Evolutionary conservation across 2,888 invertebrate genomes (phyloP).

Genomic region (Oxytorus armatus): DNA sequence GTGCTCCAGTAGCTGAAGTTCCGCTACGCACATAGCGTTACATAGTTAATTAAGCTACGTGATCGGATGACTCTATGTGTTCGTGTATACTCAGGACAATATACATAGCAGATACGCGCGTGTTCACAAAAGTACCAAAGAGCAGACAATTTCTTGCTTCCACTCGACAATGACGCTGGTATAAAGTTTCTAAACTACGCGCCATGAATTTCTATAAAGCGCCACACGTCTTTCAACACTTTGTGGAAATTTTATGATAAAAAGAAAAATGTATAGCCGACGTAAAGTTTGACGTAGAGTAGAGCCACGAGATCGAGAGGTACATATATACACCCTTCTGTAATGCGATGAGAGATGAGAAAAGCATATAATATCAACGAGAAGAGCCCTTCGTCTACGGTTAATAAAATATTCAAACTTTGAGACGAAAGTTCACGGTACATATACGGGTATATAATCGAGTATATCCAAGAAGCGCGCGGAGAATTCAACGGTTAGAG

Average conservation of each 20-base stretch:
- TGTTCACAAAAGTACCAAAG: conserved; percentile 13
- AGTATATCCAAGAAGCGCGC: conserved; percentile 4
- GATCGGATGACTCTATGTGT: conserved; percentile 49
- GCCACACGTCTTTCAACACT: conserved; percentile 21
- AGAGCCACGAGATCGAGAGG: conserved; percentile 21
- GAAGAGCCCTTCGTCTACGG: conserved; percentile 26
- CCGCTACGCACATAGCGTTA: conserved; percentile 42
- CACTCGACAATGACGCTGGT: conserved; percentile 30
- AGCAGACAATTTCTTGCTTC: conserved; percentile 22
- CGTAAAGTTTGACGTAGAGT: conserved; percentile 41
- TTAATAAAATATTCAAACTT: conserved; percentile 66
- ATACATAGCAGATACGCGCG: background rate
- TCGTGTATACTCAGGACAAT: background rate
- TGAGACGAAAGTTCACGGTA: conserved; percentile 44
- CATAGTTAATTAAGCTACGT: conserved; percentile 63
- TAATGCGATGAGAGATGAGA: conserved; percentile 6
- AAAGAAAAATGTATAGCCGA: conserved; percentile 6
- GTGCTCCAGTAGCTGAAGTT: conserved; percentile 37
- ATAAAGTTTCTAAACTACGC: conserved; percentile 47
- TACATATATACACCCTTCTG: conserved; percentile 18
- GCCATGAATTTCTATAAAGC: conserved; percentile 47
- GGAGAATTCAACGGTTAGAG: conserved; percentile 38
- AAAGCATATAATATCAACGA: conserved; percentile 46
- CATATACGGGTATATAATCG: conserved; percentile 10
- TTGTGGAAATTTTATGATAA: conserved; percentile 20